Percentiles rank a stretch among this genome's conserved stretches.
These are phyloP conservation scores for Heterodera carotae DNA, from an alignment of 1,140 invertebrate species.

Conservation along the genomic window DNA sequence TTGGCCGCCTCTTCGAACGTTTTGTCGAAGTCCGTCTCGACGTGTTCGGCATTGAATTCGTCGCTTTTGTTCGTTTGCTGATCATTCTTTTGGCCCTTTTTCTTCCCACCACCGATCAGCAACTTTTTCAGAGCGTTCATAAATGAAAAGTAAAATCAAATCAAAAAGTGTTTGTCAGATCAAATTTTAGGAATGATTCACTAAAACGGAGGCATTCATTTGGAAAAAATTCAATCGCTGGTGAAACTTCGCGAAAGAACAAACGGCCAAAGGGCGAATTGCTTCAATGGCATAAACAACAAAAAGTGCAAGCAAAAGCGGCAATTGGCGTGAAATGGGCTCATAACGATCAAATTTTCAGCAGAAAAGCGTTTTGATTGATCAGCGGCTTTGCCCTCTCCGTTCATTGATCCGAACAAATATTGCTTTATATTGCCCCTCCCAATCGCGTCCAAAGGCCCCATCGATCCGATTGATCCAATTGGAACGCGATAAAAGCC, in stretches of 20 bases:
- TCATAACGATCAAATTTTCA: not conserved
- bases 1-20: constrained; percentile 8
- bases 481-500: no score
- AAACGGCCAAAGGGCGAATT: not conserved
- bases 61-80: not conserved
- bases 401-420: not conserved
- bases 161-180: not conserved
- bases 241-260: not conserved
- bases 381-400: not conserved
- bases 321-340: not conserved
- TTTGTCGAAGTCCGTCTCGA: constrained; percentile 5
- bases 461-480: no score
- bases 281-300: no score
- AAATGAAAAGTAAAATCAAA: not conserved
- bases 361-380: not conserved
- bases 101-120: not conserved
- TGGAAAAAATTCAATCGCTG: not conserved
- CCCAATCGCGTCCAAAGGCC: no score
- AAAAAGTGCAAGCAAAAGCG: not conserved
- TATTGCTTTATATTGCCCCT: not conserved
- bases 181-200: no score
- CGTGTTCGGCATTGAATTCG: not conserved
- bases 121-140: constrained; percentile 8
- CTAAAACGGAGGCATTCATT: not conserved
- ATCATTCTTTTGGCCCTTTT: not conserved